phyloP scores from a whole-genome alignment of 2,888 invertebrate species.

The Nomada fabriciana region DNA sequence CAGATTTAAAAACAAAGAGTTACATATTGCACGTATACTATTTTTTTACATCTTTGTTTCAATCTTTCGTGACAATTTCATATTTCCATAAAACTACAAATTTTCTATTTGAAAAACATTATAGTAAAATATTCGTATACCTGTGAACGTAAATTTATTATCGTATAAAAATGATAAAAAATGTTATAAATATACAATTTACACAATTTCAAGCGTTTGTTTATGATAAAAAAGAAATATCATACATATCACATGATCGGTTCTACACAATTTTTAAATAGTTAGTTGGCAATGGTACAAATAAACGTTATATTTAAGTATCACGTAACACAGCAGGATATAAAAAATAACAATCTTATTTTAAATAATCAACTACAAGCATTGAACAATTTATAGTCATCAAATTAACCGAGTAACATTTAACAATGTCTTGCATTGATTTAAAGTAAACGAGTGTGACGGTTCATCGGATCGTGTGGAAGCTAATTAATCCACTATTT shows the following conservation, averaged over 20 bases:
- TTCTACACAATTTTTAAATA: slow-evolving; percentile 29
- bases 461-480: background rate
- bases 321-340: slow-evolving; percentile 17
- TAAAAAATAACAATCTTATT: slow-evolving; percentile 24
- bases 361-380: slow-evolving; percentile 29
- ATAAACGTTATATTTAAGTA: slow-evolving; percentile 45
- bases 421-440: slow-evolving; percentile 6
- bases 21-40: background rate
- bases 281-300: slow-evolving; percentile 48
- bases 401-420: slow-evolving; percentile 9
- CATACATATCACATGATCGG: too few relatives aligned
- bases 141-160: background rate
- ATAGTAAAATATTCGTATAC: background rate
- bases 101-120: background rate
- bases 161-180: background rate
- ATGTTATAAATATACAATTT: background rate
- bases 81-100: background rate
- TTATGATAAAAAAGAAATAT: background rate
- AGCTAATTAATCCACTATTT: background rate
- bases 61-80: background rate
- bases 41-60: background rate
- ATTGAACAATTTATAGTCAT: slow-evolving; percentile 6
- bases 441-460: slow-evolving; percentile 14
- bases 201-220: background rate
- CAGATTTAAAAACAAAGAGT: background rate